Evolutionary conservation across 2,113 vertebrate genomes (phyloP).

Genomic region (Atractosteus spatula): DNA sequence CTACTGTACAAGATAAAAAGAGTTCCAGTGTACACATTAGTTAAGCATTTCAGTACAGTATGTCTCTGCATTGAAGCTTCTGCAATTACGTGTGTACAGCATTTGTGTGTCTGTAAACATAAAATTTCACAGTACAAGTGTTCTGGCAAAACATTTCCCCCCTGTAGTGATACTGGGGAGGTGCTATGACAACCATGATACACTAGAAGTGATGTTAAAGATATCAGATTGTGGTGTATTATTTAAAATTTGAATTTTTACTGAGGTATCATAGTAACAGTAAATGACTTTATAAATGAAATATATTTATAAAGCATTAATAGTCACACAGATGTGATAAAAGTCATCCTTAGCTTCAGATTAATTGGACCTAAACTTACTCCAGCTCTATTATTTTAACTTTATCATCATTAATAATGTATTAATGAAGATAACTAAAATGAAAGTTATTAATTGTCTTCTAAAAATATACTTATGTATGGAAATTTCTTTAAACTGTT

Average conservation of each 20-base stretch:
- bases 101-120: conserved; percentile 27
- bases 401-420: too few species aligned
- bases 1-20: background rate
- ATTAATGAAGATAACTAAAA: too few species aligned
- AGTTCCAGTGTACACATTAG: background rate
- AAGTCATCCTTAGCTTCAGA: conserved; percentile 27
- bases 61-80: conserved; percentile 6
- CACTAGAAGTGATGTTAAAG: conserved; percentile 36
- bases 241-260: conserved; percentile 39
- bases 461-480: conserved; percentile 4
- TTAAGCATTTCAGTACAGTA: background rate
- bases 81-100: conserved; percentile 9
- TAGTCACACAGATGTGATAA: conserved; percentile 26
- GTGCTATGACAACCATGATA: conserved; percentile 46
- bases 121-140: conserved; percentile 30
- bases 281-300: conserved; percentile 30
- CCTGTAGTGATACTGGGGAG: conserved; percentile 34
- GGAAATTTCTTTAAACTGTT: too few species aligned
- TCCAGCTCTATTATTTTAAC: conserved; percentile 24
- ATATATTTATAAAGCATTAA: too few species aligned
- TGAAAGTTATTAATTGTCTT: conserved; percentile 33
- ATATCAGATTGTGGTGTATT: conserved; percentile 35
- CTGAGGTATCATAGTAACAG: conserved; percentile 41
- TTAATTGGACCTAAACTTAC: conserved; percentile 31
- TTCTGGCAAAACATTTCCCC: conserved; percentile 26